Percentiles rank a stretch among this genome's conserved stretches.
phyloP scores from a whole-genome alignment of 1,140 invertebrate species.

The Drosophila insularis region DNA sequence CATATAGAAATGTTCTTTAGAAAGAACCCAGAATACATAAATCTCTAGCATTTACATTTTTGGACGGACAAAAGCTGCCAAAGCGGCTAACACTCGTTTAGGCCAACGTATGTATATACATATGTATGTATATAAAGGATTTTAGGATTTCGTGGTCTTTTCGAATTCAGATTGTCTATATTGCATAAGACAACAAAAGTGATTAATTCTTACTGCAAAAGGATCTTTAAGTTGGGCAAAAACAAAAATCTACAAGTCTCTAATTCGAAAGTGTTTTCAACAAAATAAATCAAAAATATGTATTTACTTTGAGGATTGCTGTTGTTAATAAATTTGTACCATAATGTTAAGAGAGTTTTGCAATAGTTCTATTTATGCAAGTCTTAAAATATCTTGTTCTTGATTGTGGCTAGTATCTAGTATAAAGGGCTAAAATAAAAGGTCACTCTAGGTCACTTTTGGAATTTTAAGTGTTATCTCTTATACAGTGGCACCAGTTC shows the following conservation, averaged over 20 bases:
- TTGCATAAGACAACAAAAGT: no score
- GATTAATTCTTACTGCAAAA: no score
- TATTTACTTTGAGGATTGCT: no score
- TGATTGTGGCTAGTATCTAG: not conserved
- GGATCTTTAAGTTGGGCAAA: no score
- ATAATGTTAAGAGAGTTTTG: not conserved
- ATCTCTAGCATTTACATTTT: constrained; percentile 71
- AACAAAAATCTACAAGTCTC: no score
- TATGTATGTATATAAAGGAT: not conserved
- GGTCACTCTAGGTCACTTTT: constrained; percentile 62
- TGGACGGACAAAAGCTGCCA: constrained; percentile 71
- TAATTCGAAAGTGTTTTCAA: no score
- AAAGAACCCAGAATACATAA: constrained; percentile 33
- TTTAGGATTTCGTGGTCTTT: no score
- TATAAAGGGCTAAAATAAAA: constrained; percentile 21
- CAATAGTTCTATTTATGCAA: not conserved
- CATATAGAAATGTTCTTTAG: not conserved
- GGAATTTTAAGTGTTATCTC: constrained; percentile 46
- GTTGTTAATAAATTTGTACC: no score
- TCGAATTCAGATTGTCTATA: no score
- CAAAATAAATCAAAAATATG: no score
- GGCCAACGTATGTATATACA: constrained; percentile 15
- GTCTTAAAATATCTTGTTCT: not conserved
- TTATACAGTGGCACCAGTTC: constrained; percentile 12
- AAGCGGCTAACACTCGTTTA: constrained; percentile 70